These are phyloP conservation scores for Thelaira solivaga DNA, from an alignment of 2,888 invertebrate genomes.

Conservation along the genomic window DNA sequence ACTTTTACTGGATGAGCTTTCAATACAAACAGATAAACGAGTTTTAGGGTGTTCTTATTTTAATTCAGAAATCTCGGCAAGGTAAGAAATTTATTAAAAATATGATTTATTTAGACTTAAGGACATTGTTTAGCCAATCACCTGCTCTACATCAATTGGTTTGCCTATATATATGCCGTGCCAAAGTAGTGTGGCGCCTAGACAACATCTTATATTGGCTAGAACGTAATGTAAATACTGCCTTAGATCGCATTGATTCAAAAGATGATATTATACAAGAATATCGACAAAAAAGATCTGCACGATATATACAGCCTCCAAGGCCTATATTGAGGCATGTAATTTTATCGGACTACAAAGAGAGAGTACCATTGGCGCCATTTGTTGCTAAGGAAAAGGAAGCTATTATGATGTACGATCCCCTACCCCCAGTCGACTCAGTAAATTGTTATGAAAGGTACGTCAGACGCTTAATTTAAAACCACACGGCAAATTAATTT, in stretches of 20 bases:
- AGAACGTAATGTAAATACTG: conserved; percentile 83
- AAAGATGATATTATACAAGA: conserved; percentile 81
- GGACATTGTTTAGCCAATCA: conserved; percentile 77
- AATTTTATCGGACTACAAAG: conserved; percentile 78
- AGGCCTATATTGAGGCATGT: conserved; percentile 76
- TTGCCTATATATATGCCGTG: conserved; percentile 85
- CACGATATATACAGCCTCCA: conserved; percentile 74
- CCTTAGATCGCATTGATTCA: conserved; percentile 82
- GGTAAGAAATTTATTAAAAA: conserved; percentile 66
- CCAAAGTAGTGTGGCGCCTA: conserved; percentile 88
- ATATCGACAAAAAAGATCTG: conserved; percentile 79
- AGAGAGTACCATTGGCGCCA: conserved; percentile 76
- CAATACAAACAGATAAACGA: conserved; percentile 83
- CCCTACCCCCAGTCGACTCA: conserved; percentile 86
- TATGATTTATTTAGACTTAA: background rate
- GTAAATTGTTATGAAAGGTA: conserved; percentile 83
- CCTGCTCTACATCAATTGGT: conserved; percentile 84
- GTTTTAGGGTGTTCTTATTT: conserved; percentile 79
- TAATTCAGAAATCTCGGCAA: conserved; percentile 71
- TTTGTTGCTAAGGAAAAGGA: conserved; percentile 75
- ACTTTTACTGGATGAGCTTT: conserved; percentile 86
- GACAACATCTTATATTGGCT: conserved; percentile 85
- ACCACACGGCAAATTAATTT: no score
- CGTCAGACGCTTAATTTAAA: accelerated
- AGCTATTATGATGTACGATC: conserved; percentile 85